Percentiles rank a stretch among this genome's conserved stretches.
Evolutionary conservation across 2,113 vertebrate species (phyloP).

Genomic region (Campylorhamphus procurvoides): DNA sequence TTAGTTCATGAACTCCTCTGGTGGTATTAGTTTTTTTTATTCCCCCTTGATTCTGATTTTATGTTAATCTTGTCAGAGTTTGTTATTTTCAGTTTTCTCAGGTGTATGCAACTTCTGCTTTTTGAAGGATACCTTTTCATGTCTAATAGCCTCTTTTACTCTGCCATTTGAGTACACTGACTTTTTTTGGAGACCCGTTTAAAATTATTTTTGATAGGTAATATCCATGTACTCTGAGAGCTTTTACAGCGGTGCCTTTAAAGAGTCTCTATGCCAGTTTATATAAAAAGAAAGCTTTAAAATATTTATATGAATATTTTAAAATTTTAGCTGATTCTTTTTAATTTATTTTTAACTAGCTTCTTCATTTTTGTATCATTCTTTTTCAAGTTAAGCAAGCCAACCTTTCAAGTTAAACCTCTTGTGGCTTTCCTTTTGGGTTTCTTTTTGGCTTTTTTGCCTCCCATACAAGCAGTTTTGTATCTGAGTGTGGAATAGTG

Average conservation of each 20-base stretch:
- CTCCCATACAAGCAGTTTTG: background rate
- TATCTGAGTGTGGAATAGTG: background rate
- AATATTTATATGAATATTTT: constrained; percentile 59
- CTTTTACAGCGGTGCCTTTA: constrained; percentile 25
- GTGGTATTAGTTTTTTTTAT: background rate
- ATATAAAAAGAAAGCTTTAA: constrained; percentile 52
- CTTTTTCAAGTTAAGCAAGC: constrained; percentile 41
- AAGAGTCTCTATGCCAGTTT: background rate
- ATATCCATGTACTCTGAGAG: background rate
- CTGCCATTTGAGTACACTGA: background rate
- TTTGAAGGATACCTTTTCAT: background rate
- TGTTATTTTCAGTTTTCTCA: background rate
- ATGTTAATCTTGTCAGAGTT: background rate
- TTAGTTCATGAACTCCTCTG: background rate
- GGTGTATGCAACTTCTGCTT: background rate
- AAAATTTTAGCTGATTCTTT: constrained; percentile 39
- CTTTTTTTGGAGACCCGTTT: background rate
- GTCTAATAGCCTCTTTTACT: background rate
- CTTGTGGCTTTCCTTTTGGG: constrained; percentile 1
- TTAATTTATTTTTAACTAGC: constrained; percentile 65
- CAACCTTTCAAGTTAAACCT: constrained; percentile 48
- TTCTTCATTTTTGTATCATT: constrained; percentile 34
- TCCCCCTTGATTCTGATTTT: background rate
- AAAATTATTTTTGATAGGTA: constrained; percentile 22
- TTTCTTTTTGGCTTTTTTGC: background rate